Base-by-base conservation (phyloP, 2,888 invertebrate species). In the Pherbina coryleti region DNA sequence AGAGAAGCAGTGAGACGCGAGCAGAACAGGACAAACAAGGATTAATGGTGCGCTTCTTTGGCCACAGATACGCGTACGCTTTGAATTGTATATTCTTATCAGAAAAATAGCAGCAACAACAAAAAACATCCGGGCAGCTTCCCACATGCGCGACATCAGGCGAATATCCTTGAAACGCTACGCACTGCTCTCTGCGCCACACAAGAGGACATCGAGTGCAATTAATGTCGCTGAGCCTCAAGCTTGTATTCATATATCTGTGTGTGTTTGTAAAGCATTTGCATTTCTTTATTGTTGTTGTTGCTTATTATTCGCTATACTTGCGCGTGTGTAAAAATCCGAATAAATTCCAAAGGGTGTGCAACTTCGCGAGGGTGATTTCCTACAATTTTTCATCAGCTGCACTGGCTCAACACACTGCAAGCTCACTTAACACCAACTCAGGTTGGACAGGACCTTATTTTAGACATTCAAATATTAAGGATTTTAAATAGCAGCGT, bases 191-290 rank as follows among this genome's bases (percentile, higher is more conserved):
- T 82, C 83, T 83, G 82, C 82, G 85, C 86, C 87, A 84, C 86
- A 87, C 84, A 86, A 88, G 88, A 87, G 87, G 84, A 86, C 87
- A 85, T 86, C 85, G 86, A 87, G 88, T 87, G 86, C 87, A 88
- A 88, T 87, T 87, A 86, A 84, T 86, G 87, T 88, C 75, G 66
- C 57, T 25, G 57, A 69, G 69, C 22, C 67, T 37, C 37, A 69
- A 22, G 51, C 25, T 51, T 34, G 19, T 11, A 67, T 19, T 44
- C 11, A 60, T 17, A 28, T 9, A 28, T 19, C 2, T 31, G 25
- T 37, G 60, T 19, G 22, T 19, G 25, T 22, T 2, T 60, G 37
- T 66, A 8, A 19, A n/a, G 28, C 66, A 75, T 75, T 75, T 75
- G 75, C 66, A 75, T 75, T 37, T 31, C 34, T 22, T 22, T 25